Base-by-base conservation (phyloP, 2,113 vertebrate species). In the Dendropsophus ebraccatus region DNA sequence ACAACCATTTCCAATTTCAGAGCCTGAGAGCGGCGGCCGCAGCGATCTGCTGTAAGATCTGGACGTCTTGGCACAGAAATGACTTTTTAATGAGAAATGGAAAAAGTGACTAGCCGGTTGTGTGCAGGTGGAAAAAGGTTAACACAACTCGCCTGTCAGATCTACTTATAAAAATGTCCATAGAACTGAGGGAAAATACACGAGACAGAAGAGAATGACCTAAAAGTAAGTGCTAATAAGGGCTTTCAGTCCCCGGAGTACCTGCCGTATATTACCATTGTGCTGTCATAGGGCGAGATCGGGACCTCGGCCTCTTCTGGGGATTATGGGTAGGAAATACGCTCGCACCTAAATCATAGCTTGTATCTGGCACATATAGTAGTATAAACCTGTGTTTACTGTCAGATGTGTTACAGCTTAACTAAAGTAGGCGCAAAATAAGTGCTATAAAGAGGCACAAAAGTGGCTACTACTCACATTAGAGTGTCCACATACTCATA, bases 101-200 rank as follows among this genome's bases (percentile, higher is more conserved):
- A 86, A 86, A 86, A 86, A 86, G 52, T 81, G 76, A 86, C 77
- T 86, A 23, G 67, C 21, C n/a, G 35, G 81, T 81, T 81, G 65
- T 72, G 37, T 73, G 84, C 84, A 86, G 84, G 84, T 86, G 84
- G 75, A 73, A 86, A 86, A 86, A 86, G 84, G 84, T 86, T 86
- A 86, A 30, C 84, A 80, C 14, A 73, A 81, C 84, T 86, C 69
- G 77, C 28, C 77, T 86, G 84, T 86, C 84, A 86, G 50, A 74
- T 86, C 65, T 80, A 16, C 52, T 86, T 86, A 86, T 80, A 81
- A 73, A 83, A 86, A 81, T 81, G 84, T 81, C 50, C 50, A 54
- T 47, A 50, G 67, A 23, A 86, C 14, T 23, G 76, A 86, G 52
- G 17, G 21, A 86, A 86, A 86, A 73, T 45, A 37, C 54, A 81